phyloP scores from a whole-genome alignment of 2,888 invertebrate species.

The Altica lythri region DNA sequence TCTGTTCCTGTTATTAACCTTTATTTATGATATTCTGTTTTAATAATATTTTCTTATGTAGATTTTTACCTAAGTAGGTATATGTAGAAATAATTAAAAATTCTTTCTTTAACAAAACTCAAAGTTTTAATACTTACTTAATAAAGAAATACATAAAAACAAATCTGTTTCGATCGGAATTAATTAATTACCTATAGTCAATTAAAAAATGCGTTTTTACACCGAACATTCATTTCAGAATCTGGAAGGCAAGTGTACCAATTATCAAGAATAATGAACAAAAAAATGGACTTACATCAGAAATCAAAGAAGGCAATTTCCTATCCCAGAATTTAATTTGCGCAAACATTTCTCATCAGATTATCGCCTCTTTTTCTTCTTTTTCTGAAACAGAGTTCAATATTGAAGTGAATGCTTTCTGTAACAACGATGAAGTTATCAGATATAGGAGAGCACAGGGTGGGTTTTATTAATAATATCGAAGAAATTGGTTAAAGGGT shows the following conservation, averaged over 20 bases:
- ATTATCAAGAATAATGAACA: slow-evolving; percentile 10
- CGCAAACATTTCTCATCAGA: slow-evolving; percentile 14
- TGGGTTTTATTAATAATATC: too few species aligned
- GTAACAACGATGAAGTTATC: slow-evolving; percentile 2
- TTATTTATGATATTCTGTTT: too few species aligned
- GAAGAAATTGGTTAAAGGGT: too few species aligned
- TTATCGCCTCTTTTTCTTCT: not conserved
- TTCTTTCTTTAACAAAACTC: too few species aligned
- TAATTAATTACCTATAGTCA: slow-evolving; percentile 1
- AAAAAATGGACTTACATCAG: slow-evolving; percentile 8
- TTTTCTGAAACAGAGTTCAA: not conserved
- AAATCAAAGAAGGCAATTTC: slow-evolving; percentile 16
- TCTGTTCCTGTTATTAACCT: too few species aligned
- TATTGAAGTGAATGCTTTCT: not conserved
- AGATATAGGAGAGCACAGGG: not conserved
- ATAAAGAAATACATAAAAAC: not conserved
- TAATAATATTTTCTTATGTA: too few species aligned
- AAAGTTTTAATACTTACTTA: too few species aligned
- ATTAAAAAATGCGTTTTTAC: slow-evolving; percentile 1
- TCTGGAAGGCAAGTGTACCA: slow-evolving; percentile 9
- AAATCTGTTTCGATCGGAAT: not conserved
- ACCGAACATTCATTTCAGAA: not conserved
- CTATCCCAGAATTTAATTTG: slow-evolving; percentile 14
- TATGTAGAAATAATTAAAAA: too few species aligned
- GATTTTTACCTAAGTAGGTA: too few species aligned